Evolutionary conservation across 2,888 invertebrate genomes (phyloP), one percentile per base, ranked within the genome.

Genomic region (Caenorhabditis auriculariae): DNA sequence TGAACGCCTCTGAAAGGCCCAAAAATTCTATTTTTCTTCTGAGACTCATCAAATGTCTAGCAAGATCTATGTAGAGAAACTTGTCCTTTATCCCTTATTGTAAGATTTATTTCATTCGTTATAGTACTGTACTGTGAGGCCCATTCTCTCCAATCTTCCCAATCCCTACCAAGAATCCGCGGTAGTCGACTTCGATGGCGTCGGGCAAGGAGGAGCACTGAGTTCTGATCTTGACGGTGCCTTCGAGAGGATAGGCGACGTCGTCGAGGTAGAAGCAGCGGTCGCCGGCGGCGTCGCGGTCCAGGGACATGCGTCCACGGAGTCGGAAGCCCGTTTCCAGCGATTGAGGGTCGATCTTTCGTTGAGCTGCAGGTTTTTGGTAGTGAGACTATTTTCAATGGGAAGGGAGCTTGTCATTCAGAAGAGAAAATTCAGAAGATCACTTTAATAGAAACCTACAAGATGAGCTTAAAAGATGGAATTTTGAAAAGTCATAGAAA

Each of bases 221-320:
- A 3, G 66, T 58, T n/a, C 46, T 56, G 28, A 72, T 46, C 46
- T 60, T 63, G 15, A 75, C 60, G 15, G 72, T 74, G 42, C 75
- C 74, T 32, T 75, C 75, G 12, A 75, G 53, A 17, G 75, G 75
- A 51, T 74, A 75, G n/a, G 69, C 66, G 19, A 64, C 57, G 12
- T 66, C 63, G 39, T 74, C 72, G 28, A 74, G 44, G 49, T 64
- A 71, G 37, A 72, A 62, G 43, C 49, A 32, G 23, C 59, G 46
- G 4, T 59, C 55, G 4, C 51, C 54, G 19, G 44, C 35, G 1
- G 58, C 53, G 21, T 55, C 57, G 37, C 61, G 56, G 48, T 61
- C 61, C 46, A 61, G 32, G 27, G 48, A 39, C 12, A 61, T 28
- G 7, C 54, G 47, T n/a, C 61, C 61, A 17, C 61, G 56, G 24